Base-by-base conservation (phyloP, 2,888 invertebrate genomes). In the Drosophila mercatorum region DNA sequence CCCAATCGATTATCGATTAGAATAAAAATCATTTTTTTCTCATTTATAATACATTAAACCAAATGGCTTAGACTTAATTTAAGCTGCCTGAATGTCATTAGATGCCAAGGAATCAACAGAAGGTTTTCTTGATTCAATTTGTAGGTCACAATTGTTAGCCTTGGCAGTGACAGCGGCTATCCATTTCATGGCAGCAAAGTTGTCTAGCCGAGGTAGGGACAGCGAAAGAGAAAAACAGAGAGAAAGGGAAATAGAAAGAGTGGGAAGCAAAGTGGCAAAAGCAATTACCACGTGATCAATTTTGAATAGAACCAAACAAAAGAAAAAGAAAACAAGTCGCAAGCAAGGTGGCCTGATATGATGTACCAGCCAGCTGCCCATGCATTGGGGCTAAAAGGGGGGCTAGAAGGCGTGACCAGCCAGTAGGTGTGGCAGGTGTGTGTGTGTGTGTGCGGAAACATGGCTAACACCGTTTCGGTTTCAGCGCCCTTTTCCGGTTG, bases 201-300 rank as follows among this genome's bases (percentile, higher is more conserved):
- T 62, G 63, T 61, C 64, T 65, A 51, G 36, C 64, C 44, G 22
- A 12, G 36, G 6, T 2, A 3, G 28, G 28, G 11, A 7, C 1
- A 40, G 53, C n/a, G 5, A 10, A 3, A 14, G 53, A 22, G 52
- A 14, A 36, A 12, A 11, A 6, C 6, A 22, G 5, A 14, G 28
- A n/a, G 11, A 40, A 14, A 26, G 26, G 11, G 1, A 0, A 10
- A 40, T 6, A 26, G 8, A 26, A n/a, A n/a, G 53, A 12, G 17
- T 6, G 22, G 0, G 49, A 1, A 11, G 49, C n/a, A 52, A 52
- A 22, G 52, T 38, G 41, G 41, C 41, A 38, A 68, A 67, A 68
- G 64, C 80, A 81, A 78, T 81, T 78, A 85, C 76, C 64, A 76
- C 72, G 74, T 76, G 82, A 88, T 81, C 65, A 75, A 78, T 80